These are phyloP conservation scores for Drosophila subsilvestris DNA, from an alignment of 2,888 invertebrate species.

Conservation along the genomic window DNA sequence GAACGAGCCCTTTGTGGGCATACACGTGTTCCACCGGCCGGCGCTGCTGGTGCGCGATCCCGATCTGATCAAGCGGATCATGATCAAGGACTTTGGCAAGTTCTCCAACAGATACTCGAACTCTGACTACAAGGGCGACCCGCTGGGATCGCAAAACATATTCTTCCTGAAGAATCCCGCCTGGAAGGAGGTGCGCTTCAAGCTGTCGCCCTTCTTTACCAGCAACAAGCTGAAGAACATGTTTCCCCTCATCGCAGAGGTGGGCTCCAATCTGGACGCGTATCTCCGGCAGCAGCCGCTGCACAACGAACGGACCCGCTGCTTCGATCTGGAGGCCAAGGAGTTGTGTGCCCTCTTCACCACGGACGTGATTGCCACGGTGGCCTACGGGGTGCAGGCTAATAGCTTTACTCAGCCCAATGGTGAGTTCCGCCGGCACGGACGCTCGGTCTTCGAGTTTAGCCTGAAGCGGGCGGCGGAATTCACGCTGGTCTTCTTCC, in stretches of 20 bases:
- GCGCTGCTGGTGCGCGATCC: slow-evolving; percentile 84
- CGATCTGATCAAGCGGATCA: slow-evolving; percentile 83
- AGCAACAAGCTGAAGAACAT: slow-evolving; percentile 82
- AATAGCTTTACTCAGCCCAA: slow-evolving; percentile 84
- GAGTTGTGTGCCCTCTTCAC: slow-evolving; percentile 82
- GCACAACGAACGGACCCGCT: slow-evolving; percentile 59
- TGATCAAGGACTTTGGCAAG: slow-evolving; percentile 84
- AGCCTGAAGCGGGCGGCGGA: slow-evolving; percentile 80
- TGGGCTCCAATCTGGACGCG: slow-evolving; percentile 78
- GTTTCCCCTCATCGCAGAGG: slow-evolving; percentile 81
- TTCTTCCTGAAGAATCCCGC: slow-evolving; percentile 84
- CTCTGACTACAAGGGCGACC: slow-evolving; percentile 82
- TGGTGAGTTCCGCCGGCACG: slow-evolving; percentile 83
- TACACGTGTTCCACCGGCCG: slow-evolving; percentile 84
- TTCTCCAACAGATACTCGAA: slow-evolving; percentile 83
- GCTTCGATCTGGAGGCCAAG: slow-evolving; percentile 78
- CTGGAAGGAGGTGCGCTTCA: slow-evolving; percentile 84
- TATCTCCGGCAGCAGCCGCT: slow-evolving; percentile 70
- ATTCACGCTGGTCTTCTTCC: slow-evolving; percentile 83
- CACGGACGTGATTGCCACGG: slow-evolving; percentile 85
- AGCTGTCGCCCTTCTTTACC: slow-evolving; percentile 85
- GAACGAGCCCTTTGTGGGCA: slow-evolving; percentile 81
- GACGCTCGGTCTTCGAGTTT: slow-evolving; percentile 83
- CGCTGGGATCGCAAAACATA: slow-evolving; percentile 84
- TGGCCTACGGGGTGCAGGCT: slow-evolving; percentile 85